A percentile compares a stretch with the other conserved stretches of the same genome.
These are phyloP conservation scores for Mormoops blainvillei DNA, from an alignment of 2,113 vertebrate species.

Conservation along the genomic window DNA sequence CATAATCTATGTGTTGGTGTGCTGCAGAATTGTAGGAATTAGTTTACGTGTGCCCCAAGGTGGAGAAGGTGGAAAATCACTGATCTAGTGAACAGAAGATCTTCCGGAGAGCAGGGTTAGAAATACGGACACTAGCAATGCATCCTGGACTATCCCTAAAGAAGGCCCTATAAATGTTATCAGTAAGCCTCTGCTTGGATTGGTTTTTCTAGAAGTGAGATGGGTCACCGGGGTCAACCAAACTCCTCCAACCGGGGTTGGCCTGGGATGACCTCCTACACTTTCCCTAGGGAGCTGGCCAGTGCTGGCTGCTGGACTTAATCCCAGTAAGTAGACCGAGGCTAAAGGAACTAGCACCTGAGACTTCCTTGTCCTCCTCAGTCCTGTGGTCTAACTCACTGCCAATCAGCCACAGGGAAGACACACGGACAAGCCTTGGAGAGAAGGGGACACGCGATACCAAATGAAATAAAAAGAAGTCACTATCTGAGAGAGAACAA, in stretches of 20 bases:
- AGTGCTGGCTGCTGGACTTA: background rate
- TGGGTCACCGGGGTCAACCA: background rate
- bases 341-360: background rate
- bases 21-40: background rate
- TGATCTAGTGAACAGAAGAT: constrained; percentile 37
- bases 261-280: background rate
- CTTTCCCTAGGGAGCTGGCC: background rate
- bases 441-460: background rate
- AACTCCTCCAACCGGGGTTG: background rate
- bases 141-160: background rate
- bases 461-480: constrained; percentile 24
- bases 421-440: background rate
- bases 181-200: background rate
- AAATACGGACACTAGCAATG: background rate
- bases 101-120: background rate
- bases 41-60: background rate
- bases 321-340: background rate
- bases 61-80: background rate
- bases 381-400: background rate
- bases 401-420: background rate
- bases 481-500: background rate
- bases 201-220: background rate
- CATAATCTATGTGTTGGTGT: background rate
- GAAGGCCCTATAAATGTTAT: background rate
- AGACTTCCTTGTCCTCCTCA: background rate